A percentile compares a stretch with the other conserved stretches of the same genome.
Conservation (phyloP, 2,113 vertebrate species). For the Cebus imitator region DNA sequence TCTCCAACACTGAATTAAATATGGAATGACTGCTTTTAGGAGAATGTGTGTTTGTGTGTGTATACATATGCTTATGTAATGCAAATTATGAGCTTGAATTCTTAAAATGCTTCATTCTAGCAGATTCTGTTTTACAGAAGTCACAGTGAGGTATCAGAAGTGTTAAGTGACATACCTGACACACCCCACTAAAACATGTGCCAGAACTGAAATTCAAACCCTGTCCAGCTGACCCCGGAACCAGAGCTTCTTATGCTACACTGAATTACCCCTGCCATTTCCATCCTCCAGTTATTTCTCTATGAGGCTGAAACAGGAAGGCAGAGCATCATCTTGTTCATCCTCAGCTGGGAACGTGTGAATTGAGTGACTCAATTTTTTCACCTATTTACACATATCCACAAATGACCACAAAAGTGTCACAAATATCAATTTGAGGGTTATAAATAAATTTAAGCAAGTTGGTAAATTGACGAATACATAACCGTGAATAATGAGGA, state of each 20-base stretch:
- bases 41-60: neutral
- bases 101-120: neutral
- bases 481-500: neutral
- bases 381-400: neutral
- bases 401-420: neutral
- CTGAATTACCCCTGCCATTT: neutral
- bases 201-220: neutral
- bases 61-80: neutral
- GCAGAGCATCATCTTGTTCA: neutral
- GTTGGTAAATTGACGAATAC: neutral
- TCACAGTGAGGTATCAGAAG: neutral
- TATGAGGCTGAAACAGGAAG: neutral
- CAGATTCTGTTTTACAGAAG: neutral
- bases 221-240: neutral
- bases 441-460: neutral
- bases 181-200: too few relatives aligned
- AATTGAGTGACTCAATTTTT: neutral
- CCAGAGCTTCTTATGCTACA: neutral
- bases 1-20: neutral
- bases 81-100: neutral
- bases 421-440: neutral
- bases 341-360: neutral
- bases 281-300: neutral
- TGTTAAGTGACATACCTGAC: neutral
- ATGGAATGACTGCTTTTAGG: neutral